phyloP scores from a whole-genome alignment of 2,888 invertebrate genomes.

The Cheilosia grossa region DNA sequence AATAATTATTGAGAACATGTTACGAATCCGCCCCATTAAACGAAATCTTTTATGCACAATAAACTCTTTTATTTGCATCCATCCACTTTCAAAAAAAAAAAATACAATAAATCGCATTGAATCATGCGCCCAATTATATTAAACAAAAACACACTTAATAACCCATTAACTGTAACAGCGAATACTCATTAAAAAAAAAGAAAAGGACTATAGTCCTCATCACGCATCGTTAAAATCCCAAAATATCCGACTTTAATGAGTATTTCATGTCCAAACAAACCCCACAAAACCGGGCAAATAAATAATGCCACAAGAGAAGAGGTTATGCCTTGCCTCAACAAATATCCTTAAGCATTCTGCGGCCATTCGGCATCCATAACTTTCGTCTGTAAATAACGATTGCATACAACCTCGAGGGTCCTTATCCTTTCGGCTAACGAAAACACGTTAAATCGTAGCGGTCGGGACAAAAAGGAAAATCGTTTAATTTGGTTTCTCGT shows the following conservation, averaged over 20 bases:
- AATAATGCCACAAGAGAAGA: not conserved
- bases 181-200: constrained; percentile 47
- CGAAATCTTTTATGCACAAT: constrained; percentile 22
- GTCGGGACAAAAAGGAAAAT: constrained; percentile 6
- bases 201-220: constrained; percentile 41
- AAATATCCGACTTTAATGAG: constrained; percentile 60
- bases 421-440: constrained; percentile 43
- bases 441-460: constrained; percentile 59
- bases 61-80: constrained; percentile 27
- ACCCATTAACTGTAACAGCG: constrained; percentile 55
- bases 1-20: not conserved
- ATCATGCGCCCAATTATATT: constrained; percentile 49
- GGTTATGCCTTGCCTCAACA: not conserved
- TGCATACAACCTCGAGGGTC: constrained; percentile 49
- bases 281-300: constrained; percentile 10
- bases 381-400: constrained; percentile 56
- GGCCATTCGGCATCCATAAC: constrained; percentile 45
- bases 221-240: constrained; percentile 48
- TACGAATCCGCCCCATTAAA: constrained; percentile 24
- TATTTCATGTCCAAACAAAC: constrained; percentile 49
- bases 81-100: not conserved
- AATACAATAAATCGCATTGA: constrained; percentile 15
- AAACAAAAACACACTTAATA: constrained; percentile 53
- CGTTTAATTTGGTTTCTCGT: constrained; percentile 54
- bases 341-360: constrained; percentile 36